Evolutionary conservation across 2,888 invertebrate genomes (phyloP).

Genomic region (Synanthedon myopaeformis): DNA sequence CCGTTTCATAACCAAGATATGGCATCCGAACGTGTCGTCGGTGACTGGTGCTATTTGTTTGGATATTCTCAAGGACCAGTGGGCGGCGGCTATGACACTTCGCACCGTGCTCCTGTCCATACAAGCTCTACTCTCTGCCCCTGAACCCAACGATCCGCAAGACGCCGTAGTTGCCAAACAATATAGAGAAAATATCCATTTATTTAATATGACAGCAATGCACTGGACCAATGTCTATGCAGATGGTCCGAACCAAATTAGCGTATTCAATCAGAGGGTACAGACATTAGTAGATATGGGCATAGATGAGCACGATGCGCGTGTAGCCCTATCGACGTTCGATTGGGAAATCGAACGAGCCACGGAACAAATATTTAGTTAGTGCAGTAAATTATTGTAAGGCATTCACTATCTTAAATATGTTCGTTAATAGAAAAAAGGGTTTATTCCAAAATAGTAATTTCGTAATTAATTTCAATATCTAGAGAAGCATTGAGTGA

Average conservation of each 20-base stretch:
- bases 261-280: conserved; percentile 89
- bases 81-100: conserved; percentile 99
- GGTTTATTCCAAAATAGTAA: too few relatives aligned
- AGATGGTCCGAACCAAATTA: conserved; percentile 72
- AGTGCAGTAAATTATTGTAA: conserved; percentile 11
- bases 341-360: conserved; percentile 95
- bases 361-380: conserved; percentile 76
- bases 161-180: conserved; percentile 98
- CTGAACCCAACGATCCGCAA: conserved; percentile 94
- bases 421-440: too few relatives aligned
- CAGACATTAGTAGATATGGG: conserved; percentile 94
- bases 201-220: conserved; percentile 91
- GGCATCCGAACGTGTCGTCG: conserved; percentile 99
- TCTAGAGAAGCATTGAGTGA: too few relatives aligned
- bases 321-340: conserved; percentile 90
- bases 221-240: conserved; percentile 98
- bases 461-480: too few relatives aligned
- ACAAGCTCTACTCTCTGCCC: conserved; percentile 93
- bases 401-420: too few relatives aligned
- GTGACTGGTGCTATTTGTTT: conserved; percentile 98
- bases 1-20: conserved; percentile 96
- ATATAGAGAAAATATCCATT: conserved; percentile 87
- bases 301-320: conserved; percentile 87
- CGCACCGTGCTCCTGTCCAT: conserved; percentile 95
- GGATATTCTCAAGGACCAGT: conserved; percentile 97